Base-by-base conservation (phyloP, 1,140 invertebrate genomes). In the Procambarus clarkii region DNA sequence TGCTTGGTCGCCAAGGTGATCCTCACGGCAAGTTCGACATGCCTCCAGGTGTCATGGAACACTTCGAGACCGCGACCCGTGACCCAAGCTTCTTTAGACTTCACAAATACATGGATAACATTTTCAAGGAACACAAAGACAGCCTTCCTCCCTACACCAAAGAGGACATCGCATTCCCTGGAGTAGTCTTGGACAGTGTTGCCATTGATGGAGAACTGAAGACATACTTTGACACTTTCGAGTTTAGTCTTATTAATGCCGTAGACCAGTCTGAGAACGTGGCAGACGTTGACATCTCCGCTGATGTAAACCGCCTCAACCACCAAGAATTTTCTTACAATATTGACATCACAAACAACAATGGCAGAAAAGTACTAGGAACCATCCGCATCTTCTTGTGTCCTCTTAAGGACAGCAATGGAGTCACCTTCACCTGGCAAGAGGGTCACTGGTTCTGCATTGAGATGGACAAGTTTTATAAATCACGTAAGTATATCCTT, bases 221-320 rank as follows among this genome's bases (percentile, higher is more conserved):
- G 24, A 97, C 97, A 45, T 97, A 96, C 94, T 97, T 97, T 94
- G 96, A 97, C 79, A 94, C 96, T 58, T 96, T 96, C 92, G 96
- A 97, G 93, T 93, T 96, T n/a, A 96, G 97, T 91, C 95, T 97
- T 54, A 96, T 95, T 93, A 96, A 97, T 93, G 96, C 96, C 82
- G 91, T 97, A 24, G 94, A 94, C 46, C 58, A 60, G 18, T 88
- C 91, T 46, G 79, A 92, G n/a, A 78, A 91, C 44, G 85, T 92
- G 13, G 81, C 79, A 76, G 91, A 92, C 79, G 89, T 93, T 64
- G 90, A 81, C 0, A 81, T 93, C 89, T 94, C 94, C 58, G 95
- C 96, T 13, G 95, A 95, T 83, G 96, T 96, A 89, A 94, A 95
- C 54, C 96, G 95, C 45, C 93, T 95, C n/a, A 94, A 95, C 94